A percentile compares a stretch with the other conserved stretches of the same genome.
Evolutionary conservation across 2,888 invertebrate genomes (phyloP).

Genomic region (Macrophya annulata): DNA sequence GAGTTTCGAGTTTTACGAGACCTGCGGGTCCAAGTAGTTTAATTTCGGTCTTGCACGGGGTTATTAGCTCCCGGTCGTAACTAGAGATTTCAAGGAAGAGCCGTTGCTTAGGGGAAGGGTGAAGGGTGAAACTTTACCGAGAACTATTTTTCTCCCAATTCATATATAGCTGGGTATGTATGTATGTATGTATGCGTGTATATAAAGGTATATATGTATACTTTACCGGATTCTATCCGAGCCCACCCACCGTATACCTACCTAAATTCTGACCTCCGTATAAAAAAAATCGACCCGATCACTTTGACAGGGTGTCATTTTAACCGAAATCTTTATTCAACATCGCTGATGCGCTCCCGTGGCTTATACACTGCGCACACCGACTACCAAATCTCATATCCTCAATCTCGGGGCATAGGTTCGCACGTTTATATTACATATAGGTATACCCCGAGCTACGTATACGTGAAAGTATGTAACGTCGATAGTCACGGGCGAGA

Average conservation of each 20-base stretch:
- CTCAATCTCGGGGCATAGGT: background rate
- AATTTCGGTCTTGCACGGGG: conserved; percentile 50
- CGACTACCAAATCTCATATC: background rate
- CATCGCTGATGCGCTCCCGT: background rate
- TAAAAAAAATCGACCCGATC: conserved; percentile 26
- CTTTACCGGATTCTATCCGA: background rate
- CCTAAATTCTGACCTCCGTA: conserved; percentile 29
- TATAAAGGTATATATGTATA: background rate
- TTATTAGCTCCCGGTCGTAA: conserved; percentile 50
- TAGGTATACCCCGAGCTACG: background rate
- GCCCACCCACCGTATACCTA: background rate
- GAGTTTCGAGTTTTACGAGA: conserved; percentile 54
- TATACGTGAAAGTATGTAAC: background rate
- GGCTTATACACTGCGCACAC: background rate
- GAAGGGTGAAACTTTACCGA: conserved; percentile 18
- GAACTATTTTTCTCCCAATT: background rate
- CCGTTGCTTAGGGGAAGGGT: conserved; percentile 58
- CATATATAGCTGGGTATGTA: background rate
- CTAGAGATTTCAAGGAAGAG: conserved; percentile 10
- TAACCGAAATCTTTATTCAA: conserved; percentile 6
- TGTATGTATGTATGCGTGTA: background rate
- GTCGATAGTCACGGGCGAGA: background rate
- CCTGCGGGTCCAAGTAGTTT: conserved; percentile 51
- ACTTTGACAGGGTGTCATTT: background rate
- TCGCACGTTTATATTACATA: background rate